phyloP scores from a whole-genome alignment of 2,797 vertebrate species.

The Sebastes aleutianus region DNA sequence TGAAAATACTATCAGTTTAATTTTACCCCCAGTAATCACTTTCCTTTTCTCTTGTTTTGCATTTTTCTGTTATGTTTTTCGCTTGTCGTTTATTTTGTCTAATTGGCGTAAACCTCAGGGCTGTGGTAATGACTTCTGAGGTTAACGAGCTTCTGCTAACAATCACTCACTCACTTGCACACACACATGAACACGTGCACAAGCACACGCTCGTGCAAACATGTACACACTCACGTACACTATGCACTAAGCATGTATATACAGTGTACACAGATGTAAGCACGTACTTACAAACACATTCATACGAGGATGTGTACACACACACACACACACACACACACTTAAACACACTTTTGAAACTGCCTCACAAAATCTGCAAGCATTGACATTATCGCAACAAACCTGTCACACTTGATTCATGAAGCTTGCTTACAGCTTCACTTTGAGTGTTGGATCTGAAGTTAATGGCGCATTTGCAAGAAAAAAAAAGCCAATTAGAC shows the following conservation, averaged over 20 bases:
- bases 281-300: not conserved
- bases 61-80: conserved; percentile 59
- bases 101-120: conserved; percentile 72
- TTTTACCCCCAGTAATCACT: conserved; percentile 44
- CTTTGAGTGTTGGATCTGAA: conserved; percentile 8
- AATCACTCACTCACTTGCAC: conserved; percentile 47
- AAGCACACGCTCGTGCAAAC: not conserved
- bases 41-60: conserved; percentile 53
- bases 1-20: conserved; percentile 43
- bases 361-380: conserved; percentile 7
- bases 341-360: not conserved
- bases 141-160: conserved; percentile 73
- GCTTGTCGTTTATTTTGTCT: conserved; percentile 62
- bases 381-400: conserved; percentile 10
- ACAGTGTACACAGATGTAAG: not conserved
- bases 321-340: not conserved
- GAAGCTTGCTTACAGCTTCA: conserved; percentile 2
- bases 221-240: not conserved
- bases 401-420: conserved; percentile 41
- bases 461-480: not conserved
- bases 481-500: conserved; percentile 8
- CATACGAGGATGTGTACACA: not conserved
- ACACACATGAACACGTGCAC: not conserved
- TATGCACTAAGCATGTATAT: not conserved
- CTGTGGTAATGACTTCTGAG: conserved; percentile 75